Percentiles rank a stretch among this genome's conserved stretches.
phyloP scores from a whole-genome alignment of 2,888 invertebrate genomes.

The Rambutsinella grinnellia region DNA sequence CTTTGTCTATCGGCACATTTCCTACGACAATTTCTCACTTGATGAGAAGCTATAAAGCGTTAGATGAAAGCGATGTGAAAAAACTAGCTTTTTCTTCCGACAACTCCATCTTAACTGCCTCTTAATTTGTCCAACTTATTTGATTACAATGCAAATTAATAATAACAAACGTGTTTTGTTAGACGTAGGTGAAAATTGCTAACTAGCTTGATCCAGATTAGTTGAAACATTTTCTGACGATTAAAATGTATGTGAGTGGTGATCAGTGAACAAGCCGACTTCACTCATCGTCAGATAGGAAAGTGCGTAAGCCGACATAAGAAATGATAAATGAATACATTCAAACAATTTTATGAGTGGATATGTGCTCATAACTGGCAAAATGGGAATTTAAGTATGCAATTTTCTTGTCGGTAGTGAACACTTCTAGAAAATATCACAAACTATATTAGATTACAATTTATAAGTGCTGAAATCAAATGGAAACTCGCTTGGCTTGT shows the following conservation, averaged over 20 bases:
- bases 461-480: neutral
- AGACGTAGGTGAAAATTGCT: neutral
- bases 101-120: neutral
- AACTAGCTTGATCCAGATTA: constrained; percentile 23
- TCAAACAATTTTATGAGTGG: neutral
- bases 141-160: neutral
- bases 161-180: neutral
- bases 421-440: neutral
- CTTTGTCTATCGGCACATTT: too few relatives aligned
- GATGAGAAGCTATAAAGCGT: too few relatives aligned
- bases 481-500: neutral
- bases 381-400: neutral
- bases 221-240: neutral
- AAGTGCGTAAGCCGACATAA: too few relatives aligned
- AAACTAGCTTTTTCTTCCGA: neutral
- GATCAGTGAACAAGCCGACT: neutral
- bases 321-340: neutral
- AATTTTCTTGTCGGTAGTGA: neutral
- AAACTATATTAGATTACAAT: neutral
- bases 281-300: too few relatives aligned
- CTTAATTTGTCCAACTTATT: neutral
- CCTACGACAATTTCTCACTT: too few relatives aligned
- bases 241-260: neutral
- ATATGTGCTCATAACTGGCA: neutral
- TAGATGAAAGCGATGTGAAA: too few relatives aligned